These are phyloP conservation scores for Achroia grisella DNA, from an alignment of 1,140 invertebrate genomes.

Conservation along the genomic window DNA sequence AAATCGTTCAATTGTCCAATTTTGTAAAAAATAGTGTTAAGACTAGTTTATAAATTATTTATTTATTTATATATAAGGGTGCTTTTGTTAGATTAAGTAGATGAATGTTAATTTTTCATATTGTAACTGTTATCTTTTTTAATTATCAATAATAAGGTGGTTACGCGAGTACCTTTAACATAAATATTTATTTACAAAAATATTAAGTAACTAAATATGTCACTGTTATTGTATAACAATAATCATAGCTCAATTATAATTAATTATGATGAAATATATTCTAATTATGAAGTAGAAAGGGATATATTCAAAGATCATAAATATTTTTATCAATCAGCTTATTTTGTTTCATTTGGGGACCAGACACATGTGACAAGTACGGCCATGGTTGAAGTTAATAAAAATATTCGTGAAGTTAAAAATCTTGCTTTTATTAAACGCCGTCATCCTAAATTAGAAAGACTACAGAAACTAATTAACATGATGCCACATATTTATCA, in stretches of 20 bases:
- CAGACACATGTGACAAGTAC: neutral
- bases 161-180: conserved; percentile 64
- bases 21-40: conserved; percentile 55
- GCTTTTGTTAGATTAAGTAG: conserved; percentile 33
- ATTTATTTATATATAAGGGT: conserved; percentile 28
- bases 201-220: conserved; percentile 20
- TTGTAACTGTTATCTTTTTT: conserved; percentile 22
- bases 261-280: conserved; percentile 28
- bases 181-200: conserved; percentile 20
- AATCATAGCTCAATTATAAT: conserved; percentile 19
- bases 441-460: no score
- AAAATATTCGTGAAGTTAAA: neutral
- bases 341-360: conserved; percentile 19
- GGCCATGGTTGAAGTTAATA: neutral
- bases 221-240: conserved; percentile 18
- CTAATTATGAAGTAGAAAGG: conserved; percentile 16
- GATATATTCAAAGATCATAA: conserved; percentile 9
- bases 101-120: conserved; percentile 20
- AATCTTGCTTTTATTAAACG: no score
- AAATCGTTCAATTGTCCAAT: conserved; percentile 53
- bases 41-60: conserved; percentile 15
- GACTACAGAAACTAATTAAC: no score
- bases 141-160: conserved; percentile 36
- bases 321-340: neutral
- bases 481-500: no score